phyloP scores from a whole-genome alignment of 2,797 vertebrate species.

The Eulemur rubriventer region DNA sequence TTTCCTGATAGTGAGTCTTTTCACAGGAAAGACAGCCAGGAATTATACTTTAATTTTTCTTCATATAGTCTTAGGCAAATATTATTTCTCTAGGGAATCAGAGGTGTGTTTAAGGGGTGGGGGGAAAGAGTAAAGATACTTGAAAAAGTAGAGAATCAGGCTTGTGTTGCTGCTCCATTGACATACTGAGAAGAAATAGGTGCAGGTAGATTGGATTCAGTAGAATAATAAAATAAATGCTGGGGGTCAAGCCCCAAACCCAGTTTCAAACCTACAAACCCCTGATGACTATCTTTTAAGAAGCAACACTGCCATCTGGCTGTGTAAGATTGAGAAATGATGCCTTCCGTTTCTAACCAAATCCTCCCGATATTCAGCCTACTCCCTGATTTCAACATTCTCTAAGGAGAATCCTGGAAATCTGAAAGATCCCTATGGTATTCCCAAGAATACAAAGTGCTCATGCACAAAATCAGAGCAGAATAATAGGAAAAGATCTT shows the following conservation, averaged over 20 bases:
- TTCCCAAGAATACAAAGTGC: neutral
- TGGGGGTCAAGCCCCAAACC: constrained; percentile 38
- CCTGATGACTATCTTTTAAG: constrained; percentile 54
- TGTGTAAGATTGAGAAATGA: constrained; percentile 16
- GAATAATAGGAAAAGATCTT: neutral
- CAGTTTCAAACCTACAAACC: neutral
- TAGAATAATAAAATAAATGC: constrained; percentile 30
- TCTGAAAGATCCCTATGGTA: neutral
- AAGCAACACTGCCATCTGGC: constrained; percentile 74
- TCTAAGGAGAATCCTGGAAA: neutral
- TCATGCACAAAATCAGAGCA: neutral
- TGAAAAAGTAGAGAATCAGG: neutral
- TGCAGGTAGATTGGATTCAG: neutral
- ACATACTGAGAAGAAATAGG: neutral
- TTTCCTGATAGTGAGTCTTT: constrained; percentile 7
- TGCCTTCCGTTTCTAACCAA: constrained; percentile 41
- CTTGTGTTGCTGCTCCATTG: neutral
- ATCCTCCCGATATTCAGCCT: neutral
- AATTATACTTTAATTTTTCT: constrained; percentile 45
- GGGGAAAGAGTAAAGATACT: neutral
- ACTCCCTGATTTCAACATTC: neutral
- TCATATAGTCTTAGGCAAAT: neutral
- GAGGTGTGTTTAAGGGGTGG: neutral
- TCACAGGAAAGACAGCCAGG: neutral
- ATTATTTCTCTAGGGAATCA: constrained; percentile 7